phyloP scores from a whole-genome alignment of 2,113 vertebrate species.

The Eulacestoma nigropectus region DNA sequence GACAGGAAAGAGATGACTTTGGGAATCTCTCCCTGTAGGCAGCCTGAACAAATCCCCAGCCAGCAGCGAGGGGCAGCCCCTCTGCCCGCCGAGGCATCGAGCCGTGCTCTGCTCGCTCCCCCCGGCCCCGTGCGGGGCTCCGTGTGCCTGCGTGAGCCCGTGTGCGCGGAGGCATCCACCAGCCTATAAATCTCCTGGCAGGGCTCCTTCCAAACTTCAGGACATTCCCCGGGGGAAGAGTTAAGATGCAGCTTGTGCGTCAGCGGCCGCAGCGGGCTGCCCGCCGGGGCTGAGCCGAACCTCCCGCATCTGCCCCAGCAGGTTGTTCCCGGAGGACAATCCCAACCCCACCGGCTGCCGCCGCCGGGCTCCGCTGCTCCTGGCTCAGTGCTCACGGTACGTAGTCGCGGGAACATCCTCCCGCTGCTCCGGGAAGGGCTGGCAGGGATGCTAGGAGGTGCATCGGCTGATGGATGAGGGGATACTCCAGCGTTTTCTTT shows the following conservation, averaged over 20 bases:
- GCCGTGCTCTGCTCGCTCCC: not conserved
- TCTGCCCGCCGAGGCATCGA: not conserved
- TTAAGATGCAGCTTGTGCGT: conserved; percentile 65
- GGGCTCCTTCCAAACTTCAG: conserved; percentile 42
- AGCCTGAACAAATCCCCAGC: rapidly evolving
- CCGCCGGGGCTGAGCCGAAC: conserved; percentile 58
- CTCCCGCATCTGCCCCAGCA: conserved; percentile 52
- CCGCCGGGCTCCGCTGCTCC: conserved; percentile 30
- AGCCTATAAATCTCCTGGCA: conserved; percentile 57
- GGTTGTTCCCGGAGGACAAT: conserved; percentile 67
- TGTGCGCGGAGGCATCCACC: not conserved
- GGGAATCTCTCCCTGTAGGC: rapidly evolving
- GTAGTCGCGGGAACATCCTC: conserved; percentile 13
- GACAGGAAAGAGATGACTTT: not conserved
- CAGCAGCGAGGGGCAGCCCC: not conserved
- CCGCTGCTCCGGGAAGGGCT: not conserved
- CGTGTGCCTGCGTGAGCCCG: not conserved
- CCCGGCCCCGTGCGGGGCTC: not conserved
- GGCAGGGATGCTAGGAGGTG: not conserved
- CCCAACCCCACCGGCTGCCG: conserved; percentile 29
- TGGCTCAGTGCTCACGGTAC: conserved; percentile 68
- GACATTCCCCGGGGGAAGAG: conserved; percentile 64
- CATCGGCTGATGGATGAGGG: not conserved
- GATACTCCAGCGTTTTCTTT: not conserved
- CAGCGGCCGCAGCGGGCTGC: conserved; percentile 66